Conservation (phyloP, 2,113 vertebrate species). For the Heloderma charlesbogerti region DNA sequence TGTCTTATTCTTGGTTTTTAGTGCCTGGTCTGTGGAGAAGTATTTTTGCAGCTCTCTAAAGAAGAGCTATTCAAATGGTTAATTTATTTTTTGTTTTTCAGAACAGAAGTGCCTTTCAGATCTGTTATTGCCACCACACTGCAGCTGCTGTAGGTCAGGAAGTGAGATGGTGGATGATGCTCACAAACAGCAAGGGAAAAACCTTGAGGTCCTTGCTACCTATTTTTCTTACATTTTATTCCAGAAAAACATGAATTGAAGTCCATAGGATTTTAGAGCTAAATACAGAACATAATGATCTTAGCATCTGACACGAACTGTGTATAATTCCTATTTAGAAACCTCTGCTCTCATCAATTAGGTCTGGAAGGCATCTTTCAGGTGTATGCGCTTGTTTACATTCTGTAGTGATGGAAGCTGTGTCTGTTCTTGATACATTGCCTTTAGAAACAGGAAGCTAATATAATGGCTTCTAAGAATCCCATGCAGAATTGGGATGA, state of each 20-base stretch:
- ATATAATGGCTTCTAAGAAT: constrained; percentile 59
- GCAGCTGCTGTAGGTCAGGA: background rate
- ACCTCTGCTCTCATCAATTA: background rate
- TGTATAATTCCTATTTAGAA: background rate
- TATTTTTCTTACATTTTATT: constrained; percentile 12
- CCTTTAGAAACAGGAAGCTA: constrained; percentile 36
- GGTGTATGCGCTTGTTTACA: background rate
- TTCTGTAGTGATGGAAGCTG: constrained; percentile 6
- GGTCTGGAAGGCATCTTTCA: background rate
- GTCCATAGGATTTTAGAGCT: background rate
- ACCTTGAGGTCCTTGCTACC: background rate
- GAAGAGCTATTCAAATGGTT: background rate
- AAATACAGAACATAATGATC: constrained; percentile 18
- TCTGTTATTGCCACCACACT: background rate
- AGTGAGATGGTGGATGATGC: background rate
- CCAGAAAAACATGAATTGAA: constrained; percentile 4
- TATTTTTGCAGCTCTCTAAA: constrained; percentile 35
- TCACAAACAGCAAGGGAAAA: background rate
- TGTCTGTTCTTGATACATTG: constrained; percentile 27
- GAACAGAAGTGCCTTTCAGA: background rate
- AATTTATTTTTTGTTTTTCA: background rate
- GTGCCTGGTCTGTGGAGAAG: background rate
- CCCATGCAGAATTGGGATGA: constrained; percentile 37
- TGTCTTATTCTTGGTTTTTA: constrained; percentile 11
- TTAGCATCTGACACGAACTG: constrained; percentile 13